Percentiles rank a stretch among this genome's conserved stretches.
These are phyloP conservation scores for Neoaliturus tenellus DNA, from an alignment of 2,888 invertebrate species.

Conservation along the genomic window DNA sequence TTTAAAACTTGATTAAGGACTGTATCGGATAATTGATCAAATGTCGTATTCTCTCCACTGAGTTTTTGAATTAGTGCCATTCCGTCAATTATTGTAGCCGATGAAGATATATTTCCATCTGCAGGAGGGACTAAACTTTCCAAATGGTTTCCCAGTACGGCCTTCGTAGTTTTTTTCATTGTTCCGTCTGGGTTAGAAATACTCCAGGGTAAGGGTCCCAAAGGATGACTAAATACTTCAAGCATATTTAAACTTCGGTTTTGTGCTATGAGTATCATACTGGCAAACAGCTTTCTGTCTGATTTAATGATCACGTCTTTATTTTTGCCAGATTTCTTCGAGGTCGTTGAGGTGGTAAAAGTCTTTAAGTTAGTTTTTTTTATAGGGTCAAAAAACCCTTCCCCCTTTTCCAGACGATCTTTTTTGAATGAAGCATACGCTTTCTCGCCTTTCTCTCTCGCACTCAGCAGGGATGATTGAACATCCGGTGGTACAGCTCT, in stretches of 20 bases:
- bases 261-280: constrained; percentile 23
- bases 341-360: constrained; percentile 5
- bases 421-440: constrained; percentile 25
- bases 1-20: constrained; percentile 5
- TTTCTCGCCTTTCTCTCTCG: constrained; percentile 25
- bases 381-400: constrained; percentile 10
- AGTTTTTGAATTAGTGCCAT: constrained; percentile 27
- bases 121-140: constrained; percentile 21
- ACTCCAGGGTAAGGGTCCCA: constrained; percentile 19
- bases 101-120: constrained; percentile 22
- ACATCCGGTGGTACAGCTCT: background rate
- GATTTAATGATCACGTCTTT: constrained; percentile 30
- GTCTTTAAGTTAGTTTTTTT: constrained; percentile 24
- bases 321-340: background rate
- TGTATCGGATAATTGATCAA: constrained; percentile 29
- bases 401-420: constrained; percentile 14
- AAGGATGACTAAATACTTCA: constrained; percentile 1
- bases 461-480: constrained; percentile 13
- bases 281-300: constrained; percentile 20
- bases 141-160: constrained; percentile 16
- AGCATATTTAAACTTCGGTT: background rate
- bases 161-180: constrained; percentile 13
- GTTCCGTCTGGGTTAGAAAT: background rate
- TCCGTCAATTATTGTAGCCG: constrained; percentile 20
- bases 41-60: background rate